Evolutionary conservation across 1,140 invertebrate genomes (phyloP).

Genomic region (Trichonephila clavata): DNA sequence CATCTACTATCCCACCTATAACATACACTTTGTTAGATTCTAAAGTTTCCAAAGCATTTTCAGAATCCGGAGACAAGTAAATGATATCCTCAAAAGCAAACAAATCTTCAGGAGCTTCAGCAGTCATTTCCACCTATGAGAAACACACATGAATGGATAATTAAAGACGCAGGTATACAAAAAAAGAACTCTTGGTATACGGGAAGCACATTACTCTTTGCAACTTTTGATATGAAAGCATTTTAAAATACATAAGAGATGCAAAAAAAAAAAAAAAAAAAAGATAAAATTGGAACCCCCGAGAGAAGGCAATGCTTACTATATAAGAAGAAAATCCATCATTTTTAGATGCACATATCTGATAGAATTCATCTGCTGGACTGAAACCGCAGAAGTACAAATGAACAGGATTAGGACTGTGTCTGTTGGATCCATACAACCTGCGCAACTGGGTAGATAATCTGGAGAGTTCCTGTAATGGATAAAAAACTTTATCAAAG

Average conservation of each 20-base stretch:
- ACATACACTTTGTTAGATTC: slow-evolving; percentile 80
- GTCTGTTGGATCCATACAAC: slow-evolving; percentile 72
- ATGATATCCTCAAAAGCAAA: slow-evolving; percentile 79
- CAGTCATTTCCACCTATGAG: slow-evolving; percentile 78
- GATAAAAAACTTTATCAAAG: too few relatives aligned
- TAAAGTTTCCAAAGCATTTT: slow-evolving; percentile 78
- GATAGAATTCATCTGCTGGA: slow-evolving; percentile 58
- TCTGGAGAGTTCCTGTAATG: slow-evolving; percentile 43
- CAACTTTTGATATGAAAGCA: too few relatives aligned
- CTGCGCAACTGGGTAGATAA: slow-evolving; percentile 65
- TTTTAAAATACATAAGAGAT: too few relatives aligned
- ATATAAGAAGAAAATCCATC: slow-evolving; percentile 75
- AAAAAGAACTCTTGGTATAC: too few relatives aligned
- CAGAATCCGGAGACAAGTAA: slow-evolving; percentile 80
- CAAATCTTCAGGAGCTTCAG: slow-evolving; percentile 78
- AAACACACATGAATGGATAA: background rate
- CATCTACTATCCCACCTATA: slow-evolving; percentile 81
- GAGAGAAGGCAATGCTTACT: background rate
- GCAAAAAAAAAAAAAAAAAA: too few relatives aligned
- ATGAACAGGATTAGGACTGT: slow-evolving; percentile 66
- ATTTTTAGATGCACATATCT: slow-evolving; percentile 66
- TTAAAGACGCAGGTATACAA: too few relatives aligned
- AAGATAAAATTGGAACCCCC: too few relatives aligned
- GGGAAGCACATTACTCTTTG: too few relatives aligned
- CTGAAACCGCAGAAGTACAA: slow-evolving; percentile 62